Conservation (phyloP, 2,113 vertebrate species). For the Oncorhynchus kisutch region DNA sequence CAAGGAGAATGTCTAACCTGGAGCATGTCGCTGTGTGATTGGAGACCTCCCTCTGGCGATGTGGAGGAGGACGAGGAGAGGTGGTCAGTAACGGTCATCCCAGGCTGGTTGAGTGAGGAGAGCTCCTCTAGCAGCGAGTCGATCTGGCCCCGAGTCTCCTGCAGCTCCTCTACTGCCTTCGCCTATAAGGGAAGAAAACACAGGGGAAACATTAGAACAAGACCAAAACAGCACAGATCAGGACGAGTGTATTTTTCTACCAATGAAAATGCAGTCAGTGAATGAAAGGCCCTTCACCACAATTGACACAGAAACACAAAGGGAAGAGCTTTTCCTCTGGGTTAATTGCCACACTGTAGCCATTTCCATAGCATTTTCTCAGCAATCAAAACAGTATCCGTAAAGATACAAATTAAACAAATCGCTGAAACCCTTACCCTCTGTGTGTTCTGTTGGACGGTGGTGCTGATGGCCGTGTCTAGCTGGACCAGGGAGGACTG, state of each 20-base stretch:
- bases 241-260: too few species aligned
- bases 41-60: slow-evolving; percentile 68
- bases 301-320: too few species aligned
- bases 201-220: background rate
- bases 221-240: too few species aligned
- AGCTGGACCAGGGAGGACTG: slow-evolving; percentile 79
- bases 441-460: slow-evolving; percentile 88
- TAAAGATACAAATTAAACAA: background rate
- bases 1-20: slow-evolving; percentile 77
- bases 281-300: too few species aligned
- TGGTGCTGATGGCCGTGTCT: slow-evolving; percentile 80
- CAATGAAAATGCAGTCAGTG: too few species aligned
- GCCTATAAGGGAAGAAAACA: slow-evolving; percentile 69
- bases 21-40: slow-evolving; percentile 76
- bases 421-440: slow-evolving; percentile 72
- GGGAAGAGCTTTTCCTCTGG: too few species aligned
- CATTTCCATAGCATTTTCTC: background rate
- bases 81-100: slow-evolving; percentile 25
- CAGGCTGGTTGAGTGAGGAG: slow-evolving; percentile 55
- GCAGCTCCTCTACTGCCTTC: slow-evolving; percentile 87
- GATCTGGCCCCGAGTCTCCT: slow-evolving; percentile 85
- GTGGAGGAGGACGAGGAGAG: slow-evolving; percentile 11
- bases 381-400: background rate
- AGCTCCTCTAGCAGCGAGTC: slow-evolving; percentile 78
- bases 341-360: too few species aligned